Evolutionary conservation across 2,113 vertebrate genomes (phyloP), one percentile per base, ranked within the genome.

Genomic region (Steatornis caripensis): DNA sequence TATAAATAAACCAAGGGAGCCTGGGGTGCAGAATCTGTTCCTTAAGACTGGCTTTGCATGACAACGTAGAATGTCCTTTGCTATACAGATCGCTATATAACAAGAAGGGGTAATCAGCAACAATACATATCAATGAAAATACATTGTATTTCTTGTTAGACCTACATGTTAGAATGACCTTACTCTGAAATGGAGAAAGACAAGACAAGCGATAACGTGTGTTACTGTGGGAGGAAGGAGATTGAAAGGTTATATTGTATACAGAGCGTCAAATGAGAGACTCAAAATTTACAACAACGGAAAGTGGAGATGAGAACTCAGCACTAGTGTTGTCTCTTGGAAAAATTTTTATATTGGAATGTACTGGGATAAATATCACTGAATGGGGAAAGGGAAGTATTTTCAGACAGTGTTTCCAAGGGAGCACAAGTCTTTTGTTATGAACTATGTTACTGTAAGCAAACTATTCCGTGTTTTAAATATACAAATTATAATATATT

Each of bases 1-100:
- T 90, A 87, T 16, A 94, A 94, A 96, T 84, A 94, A 96, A 92
- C 10, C 0, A 11, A 57, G 21, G 48, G 41, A 91, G 61, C 87
- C 87, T 64, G 61, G 15, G 48, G 57, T 96, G 94, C 97, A 98
- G 97, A 98, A 97, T 98, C 97, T 97, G 96, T 94, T 97, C 96
- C 93, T 96, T 96, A 91, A 94, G 79, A 97, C 98, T 98, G 98
- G 98, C 97, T 98, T 98, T 98, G 97, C 98, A 98, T 98, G 97
- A 97, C 96, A 98, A 98, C 43, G 14, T 61, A 82, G 88, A 97
- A 97, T 64, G 95, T 92, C 96, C 96, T 97, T 97, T 97, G 95
- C 97, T 98, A 97, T 97, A 98, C 97, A 93, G 97, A 96, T 89
- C 70, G 64, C 95, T 92, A 83, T 79, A 74, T 62, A 97, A 97